phyloP scores from a whole-genome alignment of 2,888 invertebrate genomes.

The Orchesella flavescens region DNA sequence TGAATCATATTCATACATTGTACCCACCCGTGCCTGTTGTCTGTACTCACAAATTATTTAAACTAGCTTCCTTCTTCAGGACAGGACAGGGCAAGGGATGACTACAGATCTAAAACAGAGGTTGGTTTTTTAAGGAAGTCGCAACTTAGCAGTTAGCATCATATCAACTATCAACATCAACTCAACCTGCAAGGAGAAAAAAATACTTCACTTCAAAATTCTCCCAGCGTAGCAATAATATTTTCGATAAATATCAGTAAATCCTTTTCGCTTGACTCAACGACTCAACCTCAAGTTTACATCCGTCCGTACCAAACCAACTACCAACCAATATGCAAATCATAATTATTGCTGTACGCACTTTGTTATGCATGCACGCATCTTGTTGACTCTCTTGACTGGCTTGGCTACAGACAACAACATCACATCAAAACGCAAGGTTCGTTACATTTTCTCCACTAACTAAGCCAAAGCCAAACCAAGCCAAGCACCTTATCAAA shows the following conservation, averaged over 20 bases:
- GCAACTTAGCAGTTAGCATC: too few species aligned
- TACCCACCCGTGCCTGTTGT: too few species aligned
- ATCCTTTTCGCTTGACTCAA: neutral
- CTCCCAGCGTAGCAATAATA: neutral
- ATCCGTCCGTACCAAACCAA: neutral
- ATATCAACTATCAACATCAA: too few species aligned
- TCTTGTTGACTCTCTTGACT: neutral
- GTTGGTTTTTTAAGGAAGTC: too few species aligned
- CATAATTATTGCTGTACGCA: slow-evolving; percentile 36
- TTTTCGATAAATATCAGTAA: slow-evolving; percentile 45
- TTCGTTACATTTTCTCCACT: slow-evolving; percentile 12
- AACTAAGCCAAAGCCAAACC: too few species aligned
- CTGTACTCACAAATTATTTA: too few species aligned
- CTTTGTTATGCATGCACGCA: slow-evolving; percentile 20
- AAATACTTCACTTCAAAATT: too few species aligned
- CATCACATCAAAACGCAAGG: too few species aligned
- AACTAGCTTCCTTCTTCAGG: too few species aligned
- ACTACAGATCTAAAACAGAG: too few species aligned
- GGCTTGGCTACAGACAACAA: slow-evolving; percentile 3
- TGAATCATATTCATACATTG: neutral
- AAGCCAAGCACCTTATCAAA: neutral
- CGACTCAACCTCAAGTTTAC: neutral
- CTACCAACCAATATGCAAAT: slow-evolving; percentile 43
- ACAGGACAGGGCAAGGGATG: too few species aligned
- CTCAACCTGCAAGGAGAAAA: too few species aligned